These are phyloP conservation scores for Cyprinella venusta DNA, from an alignment of 2,797 vertebrate genomes.

Conservation along the genomic window DNA sequence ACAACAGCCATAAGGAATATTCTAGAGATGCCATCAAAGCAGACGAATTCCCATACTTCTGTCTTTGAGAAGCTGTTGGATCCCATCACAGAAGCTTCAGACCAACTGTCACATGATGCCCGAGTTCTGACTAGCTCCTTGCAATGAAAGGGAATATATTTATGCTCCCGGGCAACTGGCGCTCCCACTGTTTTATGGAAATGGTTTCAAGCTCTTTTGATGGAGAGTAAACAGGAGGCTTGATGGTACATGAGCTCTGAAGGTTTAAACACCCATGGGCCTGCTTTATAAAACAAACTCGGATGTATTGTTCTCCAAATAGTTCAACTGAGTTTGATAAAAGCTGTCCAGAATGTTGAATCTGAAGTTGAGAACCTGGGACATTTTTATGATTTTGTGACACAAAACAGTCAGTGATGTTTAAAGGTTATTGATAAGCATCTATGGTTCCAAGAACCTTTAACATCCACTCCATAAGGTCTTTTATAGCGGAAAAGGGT, in stretches of 20 bases:
- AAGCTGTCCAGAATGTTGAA: background rate
- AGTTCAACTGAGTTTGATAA: constrained; percentile 6
- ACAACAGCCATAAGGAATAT: constrained; percentile 40
- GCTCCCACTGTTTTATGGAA: constrained; percentile 66
- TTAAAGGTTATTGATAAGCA: background rate
- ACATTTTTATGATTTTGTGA: too few relatives aligned
- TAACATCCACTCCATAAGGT: background rate
- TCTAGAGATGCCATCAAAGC: constrained; percentile 69
- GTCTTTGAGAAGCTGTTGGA: constrained; percentile 69
- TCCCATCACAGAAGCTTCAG: constrained; percentile 53
- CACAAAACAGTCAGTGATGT: background rate
- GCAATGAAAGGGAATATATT: constrained; percentile 60
- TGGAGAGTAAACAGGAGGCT: constrained; percentile 66
- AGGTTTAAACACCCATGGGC: constrained; percentile 57
- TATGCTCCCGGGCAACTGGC: constrained; percentile 36
- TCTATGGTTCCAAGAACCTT: background rate
- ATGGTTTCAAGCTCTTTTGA: constrained; percentile 65
- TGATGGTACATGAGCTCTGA: constrained; percentile 65
- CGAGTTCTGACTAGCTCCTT: constrained; percentile 26
- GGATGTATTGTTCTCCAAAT: constrained; percentile 62
- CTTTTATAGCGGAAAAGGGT: background rate
- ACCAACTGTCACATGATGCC: constrained; percentile 36
- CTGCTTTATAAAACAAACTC: constrained; percentile 61
- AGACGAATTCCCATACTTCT: constrained; percentile 59
- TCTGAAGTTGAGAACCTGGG: background rate